phyloP scores from a whole-genome alignment of 1,140 invertebrate genomes.

The Cataglyphis hispanica region DNA sequence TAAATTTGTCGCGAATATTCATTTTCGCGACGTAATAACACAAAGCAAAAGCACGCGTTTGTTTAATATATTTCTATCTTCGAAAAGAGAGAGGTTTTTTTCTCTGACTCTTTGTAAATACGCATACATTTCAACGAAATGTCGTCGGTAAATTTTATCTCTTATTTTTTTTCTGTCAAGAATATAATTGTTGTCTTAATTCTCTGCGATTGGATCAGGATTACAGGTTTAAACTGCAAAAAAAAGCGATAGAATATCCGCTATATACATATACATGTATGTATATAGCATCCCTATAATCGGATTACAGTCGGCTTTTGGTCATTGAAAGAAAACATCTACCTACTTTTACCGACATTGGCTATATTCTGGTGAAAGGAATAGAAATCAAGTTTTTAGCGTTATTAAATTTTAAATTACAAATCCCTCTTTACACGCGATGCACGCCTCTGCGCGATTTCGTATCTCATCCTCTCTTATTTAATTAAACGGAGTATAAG shows the following conservation, averaged over 20 bases:
- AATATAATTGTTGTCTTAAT: constrained; percentile 43
- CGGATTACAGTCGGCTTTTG: constrained; percentile 45
- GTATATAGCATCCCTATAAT: constrained; percentile 34
- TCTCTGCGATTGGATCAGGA: constrained; percentile 40
- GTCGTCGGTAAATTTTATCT: not conserved
- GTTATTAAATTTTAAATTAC: constrained; percentile 56
- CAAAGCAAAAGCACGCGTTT: not conserved
- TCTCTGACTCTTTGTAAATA: not conserved
- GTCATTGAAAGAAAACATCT: constrained; percentile 47
- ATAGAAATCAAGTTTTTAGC: constrained; percentile 53
- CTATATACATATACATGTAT: not conserved
- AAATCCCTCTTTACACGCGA: not conserved
- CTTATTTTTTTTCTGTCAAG: not conserved
- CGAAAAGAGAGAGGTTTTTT: not conserved
- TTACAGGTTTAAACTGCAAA: constrained; percentile 51
- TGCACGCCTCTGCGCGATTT: not conserved
- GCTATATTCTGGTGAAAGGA: constrained; percentile 9
- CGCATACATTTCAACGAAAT: not conserved
- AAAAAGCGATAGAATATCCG: not conserved
- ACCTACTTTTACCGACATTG: constrained; percentile 25
- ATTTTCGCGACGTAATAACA: not conserved
- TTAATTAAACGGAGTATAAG: constrained; percentile 44
- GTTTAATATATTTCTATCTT: not conserved
- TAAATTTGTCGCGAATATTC: constrained; percentile 9
- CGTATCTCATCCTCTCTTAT: constrained; percentile 26